These are phyloP conservation scores for Eueremaeus valkanovi DNA, from an alignment of 2,888 invertebrate genomes.

Conservation along the genomic window DNA sequence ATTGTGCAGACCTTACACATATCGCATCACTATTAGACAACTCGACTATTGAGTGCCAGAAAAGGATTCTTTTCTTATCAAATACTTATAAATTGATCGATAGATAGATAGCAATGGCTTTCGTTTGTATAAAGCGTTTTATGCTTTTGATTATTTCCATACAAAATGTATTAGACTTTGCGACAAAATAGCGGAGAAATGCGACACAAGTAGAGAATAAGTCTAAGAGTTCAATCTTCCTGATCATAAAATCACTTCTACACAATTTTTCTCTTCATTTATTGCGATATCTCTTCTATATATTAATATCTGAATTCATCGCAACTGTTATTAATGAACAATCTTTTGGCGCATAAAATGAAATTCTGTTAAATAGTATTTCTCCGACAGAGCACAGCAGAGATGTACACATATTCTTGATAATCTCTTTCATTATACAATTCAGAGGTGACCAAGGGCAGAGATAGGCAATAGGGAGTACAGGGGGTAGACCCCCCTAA, in stretches of 20 bases:
- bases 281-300: neutral
- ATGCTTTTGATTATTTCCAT: neutral
- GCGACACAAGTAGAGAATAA: neutral
- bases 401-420: too few species aligned
- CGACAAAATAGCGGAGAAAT: neutral
- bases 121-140: neutral
- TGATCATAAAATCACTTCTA: neutral
- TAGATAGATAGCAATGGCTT: neutral
- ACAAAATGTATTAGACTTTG: neutral
- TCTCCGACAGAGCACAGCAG: too few species aligned
- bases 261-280: neutral
- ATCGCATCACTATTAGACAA: conserved; percentile 28
- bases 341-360: neutral
- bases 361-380: too few species aligned
- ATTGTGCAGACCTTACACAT: neutral
- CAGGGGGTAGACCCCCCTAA: too few species aligned
- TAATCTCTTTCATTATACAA: too few species aligned
- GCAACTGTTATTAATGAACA: conserved; percentile 4
- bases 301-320: neutral
- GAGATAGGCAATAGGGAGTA: too few species aligned
- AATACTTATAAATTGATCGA: conserved; percentile 16
- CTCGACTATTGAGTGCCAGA: neutral
- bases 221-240: neutral
- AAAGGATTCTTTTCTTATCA: conserved; percentile 2
- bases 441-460: too few species aligned